phyloP scores from a whole-genome alignment of 2,113 vertebrate species.

The Myanophis thanlyinensis region DNA sequence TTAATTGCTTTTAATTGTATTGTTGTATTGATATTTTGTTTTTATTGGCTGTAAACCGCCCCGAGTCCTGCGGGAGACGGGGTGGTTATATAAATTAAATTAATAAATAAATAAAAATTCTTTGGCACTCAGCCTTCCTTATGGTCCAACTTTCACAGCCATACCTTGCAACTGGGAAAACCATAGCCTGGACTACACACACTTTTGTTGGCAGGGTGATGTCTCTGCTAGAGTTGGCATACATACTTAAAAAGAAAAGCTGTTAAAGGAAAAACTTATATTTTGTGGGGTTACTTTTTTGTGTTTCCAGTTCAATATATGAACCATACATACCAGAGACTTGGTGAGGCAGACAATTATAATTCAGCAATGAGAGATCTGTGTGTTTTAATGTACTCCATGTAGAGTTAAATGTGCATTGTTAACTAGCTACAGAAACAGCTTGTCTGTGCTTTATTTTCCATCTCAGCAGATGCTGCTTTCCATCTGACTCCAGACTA shows the following conservation, averaged over 20 bases:
- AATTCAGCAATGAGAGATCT: conserved; percentile 17
- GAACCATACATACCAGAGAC: background rate
- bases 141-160: no score
- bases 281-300: background rate
- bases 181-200: no score
- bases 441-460: background rate
- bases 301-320: background rate
- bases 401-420: background rate
- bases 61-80: no score
- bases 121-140: no score
- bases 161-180: no score
- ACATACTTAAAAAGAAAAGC: background rate
- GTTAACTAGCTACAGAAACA: conserved; percentile 19
- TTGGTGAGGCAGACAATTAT: background rate
- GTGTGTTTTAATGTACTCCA: background rate
- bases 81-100: no score
- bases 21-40: no score
- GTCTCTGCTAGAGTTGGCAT: no score
- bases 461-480: conserved; percentile 12
- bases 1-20: no score
- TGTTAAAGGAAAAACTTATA: background rate
- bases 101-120: no score
- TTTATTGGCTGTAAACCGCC: no score
- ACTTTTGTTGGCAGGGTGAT: no score
- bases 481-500: conserved; percentile 12